Conservation (phyloP, 2,113 vertebrate species). For the Nycticorax nycticorax region DNA sequence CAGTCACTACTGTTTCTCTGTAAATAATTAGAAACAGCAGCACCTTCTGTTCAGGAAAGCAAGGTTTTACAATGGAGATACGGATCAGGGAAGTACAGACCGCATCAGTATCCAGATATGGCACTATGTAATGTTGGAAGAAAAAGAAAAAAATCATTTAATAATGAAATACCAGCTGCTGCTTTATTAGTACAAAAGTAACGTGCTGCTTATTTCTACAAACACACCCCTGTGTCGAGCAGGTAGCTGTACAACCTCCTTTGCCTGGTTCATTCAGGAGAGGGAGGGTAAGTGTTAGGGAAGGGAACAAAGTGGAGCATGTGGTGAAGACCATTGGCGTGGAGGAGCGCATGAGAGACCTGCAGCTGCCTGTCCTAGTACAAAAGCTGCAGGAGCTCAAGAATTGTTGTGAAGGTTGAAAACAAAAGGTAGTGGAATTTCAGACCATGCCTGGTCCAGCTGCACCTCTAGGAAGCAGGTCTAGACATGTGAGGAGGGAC, state of each 20-base stretch:
- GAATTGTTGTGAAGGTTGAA: not conserved
- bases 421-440: not conserved
- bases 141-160: not conserved
- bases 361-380: not conserved
- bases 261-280: not conserved
- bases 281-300: not conserved
- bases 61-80: not conserved
- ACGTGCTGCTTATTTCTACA: not conserved
- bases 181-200: not conserved
- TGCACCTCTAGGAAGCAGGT: not conserved
- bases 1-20: not conserved
- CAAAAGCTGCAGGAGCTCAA: not conserved
- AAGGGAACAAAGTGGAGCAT: not conserved
- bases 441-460: not conserved
- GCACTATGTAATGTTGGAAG: not conserved
- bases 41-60: not conserved
- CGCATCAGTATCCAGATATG: not conserved
- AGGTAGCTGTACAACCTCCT: not conserved
- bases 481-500: not conserved
- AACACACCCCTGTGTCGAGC: not conserved
- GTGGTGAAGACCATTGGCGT: not conserved
- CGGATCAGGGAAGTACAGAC: not conserved
- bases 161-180: not conserved
- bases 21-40: not conserved
- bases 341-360: not conserved